Conservation (phyloP, 2,888 invertebrate species). For the Cryptocephalus primarius region DNA sequence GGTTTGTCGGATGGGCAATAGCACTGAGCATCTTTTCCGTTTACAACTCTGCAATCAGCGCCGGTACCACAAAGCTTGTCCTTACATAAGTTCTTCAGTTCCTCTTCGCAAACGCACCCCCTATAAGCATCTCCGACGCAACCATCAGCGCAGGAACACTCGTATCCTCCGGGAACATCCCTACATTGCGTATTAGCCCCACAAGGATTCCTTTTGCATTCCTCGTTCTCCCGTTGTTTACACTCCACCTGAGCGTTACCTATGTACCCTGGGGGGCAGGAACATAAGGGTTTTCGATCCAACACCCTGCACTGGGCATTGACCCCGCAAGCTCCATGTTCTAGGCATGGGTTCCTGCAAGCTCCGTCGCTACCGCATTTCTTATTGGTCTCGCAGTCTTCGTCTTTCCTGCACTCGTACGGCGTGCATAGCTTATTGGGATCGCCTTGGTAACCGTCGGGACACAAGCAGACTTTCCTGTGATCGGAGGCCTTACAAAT, state of each 20-base stretch:
- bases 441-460: slow-evolving; percentile 75
- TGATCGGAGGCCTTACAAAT: slow-evolving; percentile 71
- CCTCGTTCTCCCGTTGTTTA: slow-evolving; percentile 55
- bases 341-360: slow-evolving; percentile 75
- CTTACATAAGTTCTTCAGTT: slow-evolving; percentile 60
- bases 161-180: slow-evolving; percentile 59
- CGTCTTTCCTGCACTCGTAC: slow-evolving; percentile 64
- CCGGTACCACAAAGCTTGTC: slow-evolving; percentile 71
- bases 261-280: slow-evolving; percentile 62
- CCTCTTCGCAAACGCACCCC: slow-evolving; percentile 66
- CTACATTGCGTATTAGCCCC: slow-evolving; percentile 74
- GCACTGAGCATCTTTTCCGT: slow-evolving; percentile 61
- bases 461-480: slow-evolving; percentile 75
- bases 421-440: slow-evolving; percentile 63
- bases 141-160: slow-evolving; percentile 69
- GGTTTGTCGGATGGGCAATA: slow-evolving; percentile 76
- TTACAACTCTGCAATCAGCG: slow-evolving; percentile 64
- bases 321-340: slow-evolving; percentile 64
- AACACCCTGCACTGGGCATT: slow-evolving; percentile 78
- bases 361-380: slow-evolving; percentile 57
- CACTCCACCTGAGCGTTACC: slow-evolving; percentile 63
- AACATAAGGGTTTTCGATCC: slow-evolving; percentile 64
- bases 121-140: slow-evolving; percentile 73
- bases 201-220: slow-evolving; percentile 72
- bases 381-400: slow-evolving; percentile 69